Conservation (phyloP, 2,797 vertebrate species). For the Danio kyathit region DNA sequence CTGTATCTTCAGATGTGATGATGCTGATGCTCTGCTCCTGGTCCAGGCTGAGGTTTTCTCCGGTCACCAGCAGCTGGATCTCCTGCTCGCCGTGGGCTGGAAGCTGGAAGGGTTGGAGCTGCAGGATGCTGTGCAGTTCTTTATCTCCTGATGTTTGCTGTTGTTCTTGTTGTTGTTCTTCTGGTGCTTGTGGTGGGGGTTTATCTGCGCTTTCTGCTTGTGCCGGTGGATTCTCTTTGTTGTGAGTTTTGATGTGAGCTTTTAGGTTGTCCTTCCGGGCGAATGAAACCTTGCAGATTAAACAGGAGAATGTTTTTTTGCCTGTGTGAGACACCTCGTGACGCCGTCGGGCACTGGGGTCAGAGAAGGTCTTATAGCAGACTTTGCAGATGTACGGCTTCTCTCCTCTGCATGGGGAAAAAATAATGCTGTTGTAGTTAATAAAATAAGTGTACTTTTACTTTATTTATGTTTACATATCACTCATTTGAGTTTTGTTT, state of each 20-base stretch:
- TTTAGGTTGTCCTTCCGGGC: conserved; percentile 95
- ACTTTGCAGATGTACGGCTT: conserved; percentile 91
- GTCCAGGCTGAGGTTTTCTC: conserved; percentile 86
- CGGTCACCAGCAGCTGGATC: conserved; percentile 91
- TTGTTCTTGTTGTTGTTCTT: neutral
- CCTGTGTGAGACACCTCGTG: conserved; percentile 94
- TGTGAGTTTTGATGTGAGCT: conserved; percentile 92
- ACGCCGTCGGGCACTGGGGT: conserved; percentile 92
- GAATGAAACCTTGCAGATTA: conserved; percentile 89
- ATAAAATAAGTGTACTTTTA: no score
- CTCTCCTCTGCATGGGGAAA: conserved; percentile 86
- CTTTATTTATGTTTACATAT: no score
- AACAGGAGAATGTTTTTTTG: conserved; percentile 92
- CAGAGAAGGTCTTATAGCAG: conserved; percentile 93
- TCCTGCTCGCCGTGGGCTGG: conserved; percentile 84
- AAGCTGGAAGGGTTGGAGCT: conserved; percentile 90
- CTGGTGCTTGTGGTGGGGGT: neutral
- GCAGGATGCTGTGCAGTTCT: conserved; percentile 84
- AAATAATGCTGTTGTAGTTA: neutral
- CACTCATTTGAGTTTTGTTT: no score
- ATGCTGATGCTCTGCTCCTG: conserved; percentile 88
- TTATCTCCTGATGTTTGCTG: conserved; percentile 62
- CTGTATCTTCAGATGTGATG: conserved; percentile 74
- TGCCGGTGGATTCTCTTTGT: conserved; percentile 80
- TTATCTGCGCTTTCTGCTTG: neutral